phyloP scores from a whole-genome alignment of 2,888 invertebrate species.

The Diarsia rubi region DNA sequence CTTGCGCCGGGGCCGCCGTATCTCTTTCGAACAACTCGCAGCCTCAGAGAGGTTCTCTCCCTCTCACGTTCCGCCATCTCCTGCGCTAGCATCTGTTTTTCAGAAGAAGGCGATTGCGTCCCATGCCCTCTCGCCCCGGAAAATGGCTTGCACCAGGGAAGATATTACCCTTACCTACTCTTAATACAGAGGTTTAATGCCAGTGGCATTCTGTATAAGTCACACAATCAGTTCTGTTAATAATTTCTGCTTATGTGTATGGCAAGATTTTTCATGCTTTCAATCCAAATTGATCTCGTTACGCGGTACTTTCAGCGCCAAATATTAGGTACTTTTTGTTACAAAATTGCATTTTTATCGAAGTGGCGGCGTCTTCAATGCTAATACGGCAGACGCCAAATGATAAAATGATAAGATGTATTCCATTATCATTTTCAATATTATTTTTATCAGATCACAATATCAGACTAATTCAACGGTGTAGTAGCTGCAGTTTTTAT shows the following conservation, averaged over 20 bases:
- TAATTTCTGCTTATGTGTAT: background rate
- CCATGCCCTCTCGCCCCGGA: too few species aligned
- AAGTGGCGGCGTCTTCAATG: background rate
- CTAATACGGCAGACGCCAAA: background rate
- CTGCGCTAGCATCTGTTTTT: too few species aligned
- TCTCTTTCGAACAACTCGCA: too few species aligned
- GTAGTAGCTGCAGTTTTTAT: background rate
- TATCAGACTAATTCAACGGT: background rate
- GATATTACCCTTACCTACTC: too few species aligned
- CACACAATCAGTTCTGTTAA: background rate
- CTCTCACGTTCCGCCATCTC: too few species aligned
- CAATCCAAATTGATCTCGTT: conserved; percentile 8
- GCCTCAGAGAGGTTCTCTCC: too few species aligned
- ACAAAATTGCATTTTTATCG: conserved; percentile 19
- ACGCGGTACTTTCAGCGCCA: background rate
- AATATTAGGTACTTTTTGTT: background rate
- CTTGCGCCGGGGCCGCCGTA: too few species aligned
- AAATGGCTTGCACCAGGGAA: too few species aligned
- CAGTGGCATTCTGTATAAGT: too few species aligned
- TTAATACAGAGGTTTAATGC: too few species aligned
- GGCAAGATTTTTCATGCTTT: background rate
- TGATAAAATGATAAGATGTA: background rate
- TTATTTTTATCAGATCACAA: background rate
- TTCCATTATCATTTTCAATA: conserved; percentile 5
- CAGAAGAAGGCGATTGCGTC: too few species aligned